phyloP scores from a whole-genome alignment of 2,113 vertebrate genomes.

The Prietella phreatophila region DNA sequence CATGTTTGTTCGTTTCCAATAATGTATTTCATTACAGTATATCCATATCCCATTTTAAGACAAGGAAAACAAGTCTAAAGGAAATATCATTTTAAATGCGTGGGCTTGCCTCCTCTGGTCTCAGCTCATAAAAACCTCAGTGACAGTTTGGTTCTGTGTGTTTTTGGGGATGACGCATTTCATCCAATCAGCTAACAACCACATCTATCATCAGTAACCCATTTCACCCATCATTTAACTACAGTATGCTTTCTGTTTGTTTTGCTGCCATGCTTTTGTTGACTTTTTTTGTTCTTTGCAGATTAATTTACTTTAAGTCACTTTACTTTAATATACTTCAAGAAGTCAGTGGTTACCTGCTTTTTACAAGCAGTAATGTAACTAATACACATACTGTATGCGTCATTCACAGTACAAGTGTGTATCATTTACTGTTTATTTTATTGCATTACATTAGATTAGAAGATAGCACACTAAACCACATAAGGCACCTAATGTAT shows the following conservation, averaged over 20 bases:
- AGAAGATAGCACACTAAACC: not conserved
- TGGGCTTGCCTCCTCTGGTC: slow-evolving; percentile 16
- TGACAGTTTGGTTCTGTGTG: slow-evolving; percentile 5
- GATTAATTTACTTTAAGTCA: not conserved
- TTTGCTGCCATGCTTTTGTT: not conserved
- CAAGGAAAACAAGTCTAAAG: slow-evolving; percentile 12
- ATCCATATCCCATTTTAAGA: not conserved
- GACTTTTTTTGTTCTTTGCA: not conserved
- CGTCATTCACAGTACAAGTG: not conserved
- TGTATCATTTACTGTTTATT: not conserved
- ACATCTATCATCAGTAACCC: slow-evolving; percentile 48
- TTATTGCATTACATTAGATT: not conserved
- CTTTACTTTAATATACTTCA: too few species aligned
- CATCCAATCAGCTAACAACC: slow-evolving; percentile 38
- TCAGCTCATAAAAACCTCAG: not conserved
- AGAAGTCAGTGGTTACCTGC: not conserved
- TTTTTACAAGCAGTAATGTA: not conserved
- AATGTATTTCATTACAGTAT: not conserved
- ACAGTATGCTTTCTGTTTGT: slow-evolving; percentile 24
- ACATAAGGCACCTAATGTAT: not conserved
- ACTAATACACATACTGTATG: not conserved
- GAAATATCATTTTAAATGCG: not conserved
- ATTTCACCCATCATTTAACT: slow-evolving; percentile 48
- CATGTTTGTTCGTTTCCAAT: not conserved
- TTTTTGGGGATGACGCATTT: slow-evolving; percentile 27